Evolutionary conservation across 2,113 vertebrate genomes (phyloP), one percentile per base, ranked within the genome.

Genomic region (Nibea albiflora): DNA sequence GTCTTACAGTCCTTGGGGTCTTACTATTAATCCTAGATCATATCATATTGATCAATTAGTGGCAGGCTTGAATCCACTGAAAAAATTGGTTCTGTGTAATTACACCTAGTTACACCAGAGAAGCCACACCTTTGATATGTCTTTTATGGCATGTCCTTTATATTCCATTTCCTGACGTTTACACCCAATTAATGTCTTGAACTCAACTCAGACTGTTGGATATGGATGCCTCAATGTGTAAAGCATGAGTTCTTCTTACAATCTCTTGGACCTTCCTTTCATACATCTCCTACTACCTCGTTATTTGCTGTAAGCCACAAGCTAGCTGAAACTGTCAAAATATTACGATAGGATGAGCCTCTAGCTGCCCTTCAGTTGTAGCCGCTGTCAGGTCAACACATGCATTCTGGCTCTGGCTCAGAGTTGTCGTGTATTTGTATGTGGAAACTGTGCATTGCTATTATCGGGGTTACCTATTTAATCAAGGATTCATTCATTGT

Each of bases 261-360:
- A 50, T 85, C 69, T 85, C 60, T 50, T 56, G 63, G 58, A 78
- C 42, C 28, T 76, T 67, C 42, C 28, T 76, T 67, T 78, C 20
- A 81, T 85, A n/a, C 76, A 68, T 78, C 49, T 78, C 65, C 65
- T 78, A 72, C 78, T 83, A 75, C 56, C 76, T 83, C 72, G 57
- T 76, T 83, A 83, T 83, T 56, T 79, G 56, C 69, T 60, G 11
- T 31, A 76, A 79, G 72, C 46, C 57, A 56, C n/a, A 56, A 67
- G 64, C 73, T 56, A 66, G 64, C 76, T 65, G 65, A 77, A 77
- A 28, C 72, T 62, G 19, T 73, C 68, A 49, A 68, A 84, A 78
- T 79, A 78, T 79, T 75, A 76, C 57, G 66, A 47, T 26, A 47
- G 42, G 42, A 53, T 76, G 77, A 84, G 68, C 85, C 75, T 78